These are phyloP conservation scores for Bombus vancouverensis DNA, from an alignment of 1,140 invertebrate genomes.

Conservation along the genomic window DNA sequence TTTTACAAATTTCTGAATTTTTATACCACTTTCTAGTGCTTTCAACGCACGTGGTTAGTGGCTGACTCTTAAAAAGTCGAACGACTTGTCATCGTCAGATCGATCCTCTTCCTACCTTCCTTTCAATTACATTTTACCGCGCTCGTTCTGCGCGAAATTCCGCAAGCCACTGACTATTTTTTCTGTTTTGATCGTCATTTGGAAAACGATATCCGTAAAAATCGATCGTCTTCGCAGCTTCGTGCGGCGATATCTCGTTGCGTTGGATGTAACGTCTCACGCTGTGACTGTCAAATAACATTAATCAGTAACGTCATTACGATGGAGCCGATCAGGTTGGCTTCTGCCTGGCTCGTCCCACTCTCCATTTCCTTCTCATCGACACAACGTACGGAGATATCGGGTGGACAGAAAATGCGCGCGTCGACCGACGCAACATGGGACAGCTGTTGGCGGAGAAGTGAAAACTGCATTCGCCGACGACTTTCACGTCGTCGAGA, in stretches of 20 bases:
- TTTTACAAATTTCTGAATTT: background rate
- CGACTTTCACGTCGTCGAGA: conserved; percentile 71
- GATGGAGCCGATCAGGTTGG: background rate
- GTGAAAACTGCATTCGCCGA: conserved; percentile 72
- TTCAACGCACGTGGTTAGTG: too few species aligned
- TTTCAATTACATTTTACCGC: too few species aligned
- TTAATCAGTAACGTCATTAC: background rate
- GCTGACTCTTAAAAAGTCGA: too few species aligned
- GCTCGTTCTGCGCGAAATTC: background rate
- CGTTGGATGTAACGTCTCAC: background rate
- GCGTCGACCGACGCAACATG: background rate
- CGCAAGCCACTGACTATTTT: background rate
- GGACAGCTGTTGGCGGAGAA: conserved; percentile 27
- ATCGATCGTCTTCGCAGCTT: background rate
- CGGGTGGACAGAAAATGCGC: background rate
- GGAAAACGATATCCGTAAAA: background rate
- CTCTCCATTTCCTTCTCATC: background rate
- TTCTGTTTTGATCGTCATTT: background rate
- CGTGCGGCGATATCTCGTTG: background rate
- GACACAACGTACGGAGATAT: background rate
- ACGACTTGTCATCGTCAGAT: too few species aligned
- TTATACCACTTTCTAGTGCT: too few species aligned
- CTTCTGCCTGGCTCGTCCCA: background rate
- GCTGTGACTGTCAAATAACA: background rate
- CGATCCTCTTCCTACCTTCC: too few species aligned